A percentile compares a stretch with the other conserved stretches of the same genome.
Conservation (phyloP, 2,113 vertebrate species). For the Turnix velox region DNA sequence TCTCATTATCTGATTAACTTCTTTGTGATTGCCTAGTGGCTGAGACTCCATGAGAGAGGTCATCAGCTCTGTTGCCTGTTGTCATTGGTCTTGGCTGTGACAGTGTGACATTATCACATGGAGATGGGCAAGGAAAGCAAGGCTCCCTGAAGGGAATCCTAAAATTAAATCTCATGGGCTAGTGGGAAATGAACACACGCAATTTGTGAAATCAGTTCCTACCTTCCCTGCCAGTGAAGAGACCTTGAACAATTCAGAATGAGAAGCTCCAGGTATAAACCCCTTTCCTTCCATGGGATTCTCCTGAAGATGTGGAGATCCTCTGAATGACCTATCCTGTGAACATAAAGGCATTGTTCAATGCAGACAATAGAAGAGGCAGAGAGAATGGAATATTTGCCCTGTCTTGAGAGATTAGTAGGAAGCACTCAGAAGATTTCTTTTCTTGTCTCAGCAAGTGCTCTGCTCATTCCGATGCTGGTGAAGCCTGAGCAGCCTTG, state of each 20-base stretch:
- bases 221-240: neutral
- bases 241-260: neutral
- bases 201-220: neutral
- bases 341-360: neutral
- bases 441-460: neutral
- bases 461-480: neutral
- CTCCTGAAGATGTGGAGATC: neutral
- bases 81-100: neutral
- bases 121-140: neutral
- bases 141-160: neutral
- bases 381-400: neutral
- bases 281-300: neutral
- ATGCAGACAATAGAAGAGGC: neutral
- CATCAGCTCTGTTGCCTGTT: neutral
- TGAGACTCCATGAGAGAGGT: neutral
- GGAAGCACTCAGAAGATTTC: neutral
- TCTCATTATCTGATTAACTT: neutral
- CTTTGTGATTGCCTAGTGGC: neutral
- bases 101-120: neutral
- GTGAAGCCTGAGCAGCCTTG: neutral
- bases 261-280: neutral
- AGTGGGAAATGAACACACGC: neutral
- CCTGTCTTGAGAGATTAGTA: neutral
- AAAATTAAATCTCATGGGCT: neutral
- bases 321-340: rapidly evolving